These are phyloP conservation scores for Cryptus armator DNA, from an alignment of 2,888 invertebrate species.

Conservation along the genomic window DNA sequence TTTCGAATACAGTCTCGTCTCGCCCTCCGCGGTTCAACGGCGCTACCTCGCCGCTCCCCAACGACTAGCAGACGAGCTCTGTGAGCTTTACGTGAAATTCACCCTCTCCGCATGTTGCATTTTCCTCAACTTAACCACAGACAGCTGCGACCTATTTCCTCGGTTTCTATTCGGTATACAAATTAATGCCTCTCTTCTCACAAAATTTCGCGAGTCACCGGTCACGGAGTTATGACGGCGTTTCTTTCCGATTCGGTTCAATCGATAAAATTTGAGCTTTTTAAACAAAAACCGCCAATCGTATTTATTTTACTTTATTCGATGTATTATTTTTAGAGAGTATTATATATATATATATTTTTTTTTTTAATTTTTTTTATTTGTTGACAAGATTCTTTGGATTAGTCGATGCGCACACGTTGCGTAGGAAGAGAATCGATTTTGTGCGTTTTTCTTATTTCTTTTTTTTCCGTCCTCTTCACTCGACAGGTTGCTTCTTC, in stretches of 20 bases:
- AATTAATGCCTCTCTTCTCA: background rate
- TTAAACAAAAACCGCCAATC: no score
- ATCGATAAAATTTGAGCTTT: background rate
- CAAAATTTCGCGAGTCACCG: background rate
- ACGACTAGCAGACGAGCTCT: constrained; percentile 9
- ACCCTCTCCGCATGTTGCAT: background rate
- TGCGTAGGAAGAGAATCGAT: no score
- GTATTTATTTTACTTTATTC: background rate
- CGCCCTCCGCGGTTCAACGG: background rate
- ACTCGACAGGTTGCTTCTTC: no score
- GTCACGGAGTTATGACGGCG: background rate
- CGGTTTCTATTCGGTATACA: background rate
- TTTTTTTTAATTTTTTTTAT: no score
- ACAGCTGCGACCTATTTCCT: background rate
- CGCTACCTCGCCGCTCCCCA: background rate
- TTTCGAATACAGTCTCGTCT: constrained; percentile 14
- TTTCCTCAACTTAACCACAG: background rate
- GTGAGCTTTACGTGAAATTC: background rate
- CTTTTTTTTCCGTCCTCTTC: no score
- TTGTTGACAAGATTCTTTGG: no score
- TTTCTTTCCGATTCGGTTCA: background rate
- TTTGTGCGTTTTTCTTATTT: no score
- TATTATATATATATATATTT: background rate
- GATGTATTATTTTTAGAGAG: constrained; percentile 4
- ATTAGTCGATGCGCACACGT: no score